phyloP scores from a whole-genome alignment of 2,797 vertebrate species.

The Holocentrus rufus region DNA sequence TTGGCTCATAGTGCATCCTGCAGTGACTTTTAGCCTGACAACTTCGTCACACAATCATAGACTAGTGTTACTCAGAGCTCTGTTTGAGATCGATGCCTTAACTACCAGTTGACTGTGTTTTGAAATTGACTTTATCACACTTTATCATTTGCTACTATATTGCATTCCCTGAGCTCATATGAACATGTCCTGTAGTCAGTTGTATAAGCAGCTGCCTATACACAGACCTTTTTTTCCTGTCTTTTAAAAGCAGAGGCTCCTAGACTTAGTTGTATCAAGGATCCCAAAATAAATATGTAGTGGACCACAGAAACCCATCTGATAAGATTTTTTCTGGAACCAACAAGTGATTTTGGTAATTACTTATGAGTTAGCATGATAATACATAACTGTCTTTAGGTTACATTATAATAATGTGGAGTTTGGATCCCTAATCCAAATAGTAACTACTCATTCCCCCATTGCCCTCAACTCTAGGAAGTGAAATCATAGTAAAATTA shows the following conservation, averaged over 20 bases:
- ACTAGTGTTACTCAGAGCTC: constrained; percentile 11
- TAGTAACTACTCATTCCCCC: neutral
- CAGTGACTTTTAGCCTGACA: constrained; percentile 50
- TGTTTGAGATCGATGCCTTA: neutral
- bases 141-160: constrained; percentile 67
- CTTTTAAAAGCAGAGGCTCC: constrained; percentile 20
- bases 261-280: neutral
- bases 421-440: too few relatives aligned
- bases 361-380: neutral
- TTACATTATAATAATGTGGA: neutral
- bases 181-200: constrained; percentile 29
- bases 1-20: constrained; percentile 37
- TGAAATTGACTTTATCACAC: constrained; percentile 50
- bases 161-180: constrained; percentile 78
- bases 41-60: constrained; percentile 54
- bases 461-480: neutral
- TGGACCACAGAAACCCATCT: neutral
- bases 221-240: neutral
- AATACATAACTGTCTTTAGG: neutral
- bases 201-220: constrained; percentile 33
- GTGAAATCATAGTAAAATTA: neutral
- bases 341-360: neutral
- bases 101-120: constrained; percentile 22
- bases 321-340: neutral
- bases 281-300: too few relatives aligned